Evolutionary conservation across 2,888 invertebrate species (phyloP), one percentile per base, ranked within the genome.

Genomic region (Pheosia gnoma): DNA sequence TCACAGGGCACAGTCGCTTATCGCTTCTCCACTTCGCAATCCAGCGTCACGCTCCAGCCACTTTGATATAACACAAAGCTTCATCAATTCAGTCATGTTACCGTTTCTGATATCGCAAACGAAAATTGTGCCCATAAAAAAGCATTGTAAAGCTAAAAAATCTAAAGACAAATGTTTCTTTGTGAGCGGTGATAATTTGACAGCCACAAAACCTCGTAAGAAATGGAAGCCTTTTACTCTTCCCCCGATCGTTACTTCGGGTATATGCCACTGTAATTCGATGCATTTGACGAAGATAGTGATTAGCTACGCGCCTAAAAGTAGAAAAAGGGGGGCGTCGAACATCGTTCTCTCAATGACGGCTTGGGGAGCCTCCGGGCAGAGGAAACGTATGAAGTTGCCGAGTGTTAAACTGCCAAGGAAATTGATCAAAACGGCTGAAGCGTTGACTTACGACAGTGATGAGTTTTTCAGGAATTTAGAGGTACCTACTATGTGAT

Each of bases 21-120:
- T 25, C 25, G 25, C 25, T 25, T 25, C 25, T 25, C 25, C 25
- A 25, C 25, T 25, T 25, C 25, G 25, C 25, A 25, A 25, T 25
- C 0, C 25, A 25, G 25, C 25, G 25, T 25, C 25, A 25, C 25
- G 25, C 25, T 25, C 25, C 2, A 25, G 36, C n/a, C 36, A 49
- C 13, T 49, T 41, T 9, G 41, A 37, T 13, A 38, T 25, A 37
- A 55, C 39, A 13, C 25, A 37, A 39, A 60, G 13, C 49, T 54
- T 54, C 52, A 5, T 49, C 57, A 36, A 53, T 52, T 36, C n/a
- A 61, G 80, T 72, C 37, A 90, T 92, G 91, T 72, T 92, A 57
- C 93, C 92, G n/a, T 85, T 90, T 75, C 65, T 91, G 45, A 85
- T 91, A 76, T 90, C 91, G 0, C 90, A 91, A 77, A 87, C 90